A percentile compares a stretch with the other conserved stretches of the same genome.
These are phyloP conservation scores for Trachelus tabidus DNA, from an alignment of 2,888 invertebrate species.

Conservation along the genomic window DNA sequence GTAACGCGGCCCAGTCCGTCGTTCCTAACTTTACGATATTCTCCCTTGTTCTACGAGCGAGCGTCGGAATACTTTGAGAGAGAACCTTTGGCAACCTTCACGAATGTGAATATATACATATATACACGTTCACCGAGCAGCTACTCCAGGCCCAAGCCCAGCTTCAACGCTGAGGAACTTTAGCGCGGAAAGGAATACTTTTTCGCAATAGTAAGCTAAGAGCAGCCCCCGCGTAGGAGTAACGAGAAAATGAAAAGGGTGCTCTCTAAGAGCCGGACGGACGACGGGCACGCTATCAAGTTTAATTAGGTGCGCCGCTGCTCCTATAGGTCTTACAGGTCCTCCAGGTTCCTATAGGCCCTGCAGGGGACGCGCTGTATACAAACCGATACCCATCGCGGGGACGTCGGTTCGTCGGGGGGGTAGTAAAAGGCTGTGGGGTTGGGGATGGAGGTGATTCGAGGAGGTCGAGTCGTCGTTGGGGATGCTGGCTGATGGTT, in stretches of 20 bases:
- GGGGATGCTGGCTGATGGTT: too few relatives aligned
- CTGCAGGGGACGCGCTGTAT: neutral
- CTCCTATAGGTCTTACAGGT: neutral
- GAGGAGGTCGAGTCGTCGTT: too few relatives aligned
- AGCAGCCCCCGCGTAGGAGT: too few relatives aligned
- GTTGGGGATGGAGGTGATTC: slow-evolving; percentile 7
- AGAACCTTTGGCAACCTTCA: neutral
- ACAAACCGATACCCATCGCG: slow-evolving; percentile 1
- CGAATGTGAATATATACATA: slow-evolving; percentile 4
- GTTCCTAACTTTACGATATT: neutral
- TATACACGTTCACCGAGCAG: slow-evolving; percentile 30
- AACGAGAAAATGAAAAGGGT: neutral
- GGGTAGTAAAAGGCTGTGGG: too few relatives aligned
- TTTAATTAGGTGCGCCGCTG: slow-evolving; percentile 10
- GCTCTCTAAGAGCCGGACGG: neutral
- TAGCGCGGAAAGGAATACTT: too few relatives aligned
- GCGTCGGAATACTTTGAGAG: neutral
- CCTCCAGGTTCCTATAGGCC: neutral
- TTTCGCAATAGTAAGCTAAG: too few relatives aligned
- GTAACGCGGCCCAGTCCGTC: neutral
- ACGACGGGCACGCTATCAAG: neutral
- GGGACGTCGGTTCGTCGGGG: neutral
- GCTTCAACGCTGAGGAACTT: too few relatives aligned
- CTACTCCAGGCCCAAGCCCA: slow-evolving; percentile 24
- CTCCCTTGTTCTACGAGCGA: neutral